Percentiles rank a stretch among this genome's conserved stretches.
Conservation (phyloP, 2,888 invertebrate genomes). For the Polyommatus iphigenia region DNA sequence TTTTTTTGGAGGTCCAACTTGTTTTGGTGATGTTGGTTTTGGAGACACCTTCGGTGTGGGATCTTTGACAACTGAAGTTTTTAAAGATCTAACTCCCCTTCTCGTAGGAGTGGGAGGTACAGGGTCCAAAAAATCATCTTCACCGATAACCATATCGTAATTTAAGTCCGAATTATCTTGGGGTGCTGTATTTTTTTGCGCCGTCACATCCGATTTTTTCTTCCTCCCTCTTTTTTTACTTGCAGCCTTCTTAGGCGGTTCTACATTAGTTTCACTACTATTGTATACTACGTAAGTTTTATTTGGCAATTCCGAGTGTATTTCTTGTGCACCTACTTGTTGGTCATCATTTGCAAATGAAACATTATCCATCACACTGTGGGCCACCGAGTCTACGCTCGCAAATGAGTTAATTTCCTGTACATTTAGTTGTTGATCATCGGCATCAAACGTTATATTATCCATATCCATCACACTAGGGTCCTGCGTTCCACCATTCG, state of each 20-base stretch:
- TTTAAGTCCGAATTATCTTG: slow-evolving; percentile 31
- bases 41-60: neutral
- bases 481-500: slow-evolving; percentile 32
- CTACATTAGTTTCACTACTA: neutral
- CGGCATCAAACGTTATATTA: neutral
- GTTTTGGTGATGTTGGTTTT: neutral
- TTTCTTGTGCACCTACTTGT: neutral
- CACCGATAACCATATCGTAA: slow-evolving; percentile 33
- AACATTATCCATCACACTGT: neutral
- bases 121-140: slow-evolving; percentile 16
- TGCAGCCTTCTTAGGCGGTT: neutral
- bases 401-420: neutral
- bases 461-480: neutral
- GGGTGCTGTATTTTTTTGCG: neutral
- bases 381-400: neutral
- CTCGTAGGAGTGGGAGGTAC: neutral
- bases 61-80: neutral
- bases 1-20: neutral
- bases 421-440: neutral
- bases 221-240: slow-evolving; percentile 35
- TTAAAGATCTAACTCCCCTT: neutral
- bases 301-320: neutral
- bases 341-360: neutral
- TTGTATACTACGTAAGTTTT: slow-evolving; percentile 2
- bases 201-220: slow-evolving; percentile 30